Conservation (phyloP, 1,140 invertebrate species). For the Eumeta japonica region DNA sequence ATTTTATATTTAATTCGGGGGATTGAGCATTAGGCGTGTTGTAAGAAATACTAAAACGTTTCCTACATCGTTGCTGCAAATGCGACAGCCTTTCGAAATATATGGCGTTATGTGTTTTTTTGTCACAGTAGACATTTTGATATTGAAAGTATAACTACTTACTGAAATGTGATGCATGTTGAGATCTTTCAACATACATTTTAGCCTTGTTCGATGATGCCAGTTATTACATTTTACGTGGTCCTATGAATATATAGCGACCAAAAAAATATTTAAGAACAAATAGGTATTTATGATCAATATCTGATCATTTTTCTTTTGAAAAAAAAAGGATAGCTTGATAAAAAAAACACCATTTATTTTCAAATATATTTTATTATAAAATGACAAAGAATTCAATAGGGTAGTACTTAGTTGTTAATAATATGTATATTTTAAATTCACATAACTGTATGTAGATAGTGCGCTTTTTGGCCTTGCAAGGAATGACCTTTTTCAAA, state of each 20-base stretch:
- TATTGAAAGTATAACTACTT: not conserved
- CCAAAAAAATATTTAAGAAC: too few species aligned
- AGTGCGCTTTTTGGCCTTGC: constrained; percentile 20
- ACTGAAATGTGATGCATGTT: not conserved
- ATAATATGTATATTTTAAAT: constrained; percentile 50
- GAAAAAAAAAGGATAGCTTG: not conserved
- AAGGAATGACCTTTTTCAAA: constrained; percentile 5
- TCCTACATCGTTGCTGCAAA: too few species aligned
- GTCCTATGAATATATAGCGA: not conserved
- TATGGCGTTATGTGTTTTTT: too few species aligned
- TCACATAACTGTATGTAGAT: constrained; percentile 36
- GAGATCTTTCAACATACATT: not conserved
- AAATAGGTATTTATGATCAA: too few species aligned
- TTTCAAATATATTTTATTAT: constrained; percentile 57
- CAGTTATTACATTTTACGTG: not conserved
- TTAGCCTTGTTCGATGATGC: not conserved
- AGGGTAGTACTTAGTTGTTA: constrained; percentile 50
- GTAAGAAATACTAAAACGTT: too few species aligned
- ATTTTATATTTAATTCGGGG: too few species aligned
- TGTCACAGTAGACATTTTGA: too few species aligned
- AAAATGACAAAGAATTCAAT: constrained; percentile 55
- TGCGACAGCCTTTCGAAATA: too few species aligned
- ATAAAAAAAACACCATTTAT: constrained; percentile 21
- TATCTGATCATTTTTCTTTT: too few species aligned
- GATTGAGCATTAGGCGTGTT: too few species aligned